phyloP scores from a whole-genome alignment of 2,113 vertebrate species.

The Asarcornis scutulata region DNA sequence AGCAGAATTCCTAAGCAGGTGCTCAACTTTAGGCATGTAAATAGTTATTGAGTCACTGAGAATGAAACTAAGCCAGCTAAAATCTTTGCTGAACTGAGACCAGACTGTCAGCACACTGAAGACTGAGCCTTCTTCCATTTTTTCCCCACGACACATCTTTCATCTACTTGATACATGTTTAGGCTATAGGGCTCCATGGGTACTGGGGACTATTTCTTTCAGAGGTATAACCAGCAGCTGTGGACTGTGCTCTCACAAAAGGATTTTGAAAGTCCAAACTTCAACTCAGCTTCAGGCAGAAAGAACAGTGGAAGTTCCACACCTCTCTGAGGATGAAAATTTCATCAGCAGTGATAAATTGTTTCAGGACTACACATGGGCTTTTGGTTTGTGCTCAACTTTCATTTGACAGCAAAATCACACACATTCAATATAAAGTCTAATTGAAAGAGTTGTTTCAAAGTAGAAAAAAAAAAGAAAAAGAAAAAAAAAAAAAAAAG shows the following conservation, averaged over 20 bases:
- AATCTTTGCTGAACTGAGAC: background rate
- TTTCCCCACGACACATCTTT: fast-evolving
- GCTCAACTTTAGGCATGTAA: background rate
- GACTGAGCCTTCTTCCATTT: background rate
- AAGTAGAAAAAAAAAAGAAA: background rate
- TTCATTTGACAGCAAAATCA: background rate
- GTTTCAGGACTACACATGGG: background rate
- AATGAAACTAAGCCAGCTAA: background rate
- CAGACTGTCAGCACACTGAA: background rate
- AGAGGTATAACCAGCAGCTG: background rate
- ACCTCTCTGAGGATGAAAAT: background rate
- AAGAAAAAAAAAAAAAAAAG: too few relatives aligned
- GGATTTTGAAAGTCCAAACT: background rate
- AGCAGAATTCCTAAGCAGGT: background rate
- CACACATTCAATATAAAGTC: background rate
- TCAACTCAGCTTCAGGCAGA: background rate
- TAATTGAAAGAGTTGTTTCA: background rate
- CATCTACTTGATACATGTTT: fast-evolving
- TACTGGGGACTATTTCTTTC: background rate
- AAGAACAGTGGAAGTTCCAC: background rate
- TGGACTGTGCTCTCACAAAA: background rate
- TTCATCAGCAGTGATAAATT: background rate
- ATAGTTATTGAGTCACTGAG: background rate
- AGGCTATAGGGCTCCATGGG: background rate
- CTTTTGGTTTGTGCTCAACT: background rate